Evolutionary conservation across 2,888 invertebrate species (phyloP), one percentile per base, ranked within the genome.

Genomic region (Rhyacophila evoluta): DNA sequence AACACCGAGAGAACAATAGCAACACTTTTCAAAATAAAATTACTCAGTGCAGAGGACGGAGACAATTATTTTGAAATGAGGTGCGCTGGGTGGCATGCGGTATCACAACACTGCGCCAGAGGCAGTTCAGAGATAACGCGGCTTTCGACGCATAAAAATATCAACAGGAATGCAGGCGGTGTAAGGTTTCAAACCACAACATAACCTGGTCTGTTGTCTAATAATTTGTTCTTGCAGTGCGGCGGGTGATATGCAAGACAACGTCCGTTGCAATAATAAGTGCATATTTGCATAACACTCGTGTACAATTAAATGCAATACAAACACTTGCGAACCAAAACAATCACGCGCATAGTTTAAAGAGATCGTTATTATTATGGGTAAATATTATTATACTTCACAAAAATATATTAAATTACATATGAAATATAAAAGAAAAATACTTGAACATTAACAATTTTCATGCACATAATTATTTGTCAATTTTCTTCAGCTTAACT

Each of bases 41-140:
- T 15, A n/a, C 10, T 19, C 19, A n/a, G n/a, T n/a, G n/a, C n/a
- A n/a, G n/a, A n/a, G 55, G 55, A 55, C 55, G 19, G 15, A 25
- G 19, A 6, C 55, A 19, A 55, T 55, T 55, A 25, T 55, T 55
- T 55, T 25, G 25, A 55, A 55, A 8, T 19, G 19, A 74, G 55
- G 55, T 41, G 73, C 55, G 15, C 33, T 19, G 41, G 28, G 41
- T 12, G 29, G 29, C 29, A 33, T 5, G n/a, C 8, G 15, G 19
- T 33, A 74, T 15, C 19, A 29, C 28, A 41, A 33, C n/a, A 25
- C 12, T 28, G 19, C 55, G 29, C 73, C 28, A 41, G 15, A 10
- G 55, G 41, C 73, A 29, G 41, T 74, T 33, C 11, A 11, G 33
- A 74, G 73, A 74, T 74, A 74, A 74, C 73, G 55, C 55, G 73